Percentiles rank a stretch among this genome's conserved stretches.
phyloP scores from a whole-genome alignment of 2,113 vertebrate species.

The Hemiprocne comata region DNA sequence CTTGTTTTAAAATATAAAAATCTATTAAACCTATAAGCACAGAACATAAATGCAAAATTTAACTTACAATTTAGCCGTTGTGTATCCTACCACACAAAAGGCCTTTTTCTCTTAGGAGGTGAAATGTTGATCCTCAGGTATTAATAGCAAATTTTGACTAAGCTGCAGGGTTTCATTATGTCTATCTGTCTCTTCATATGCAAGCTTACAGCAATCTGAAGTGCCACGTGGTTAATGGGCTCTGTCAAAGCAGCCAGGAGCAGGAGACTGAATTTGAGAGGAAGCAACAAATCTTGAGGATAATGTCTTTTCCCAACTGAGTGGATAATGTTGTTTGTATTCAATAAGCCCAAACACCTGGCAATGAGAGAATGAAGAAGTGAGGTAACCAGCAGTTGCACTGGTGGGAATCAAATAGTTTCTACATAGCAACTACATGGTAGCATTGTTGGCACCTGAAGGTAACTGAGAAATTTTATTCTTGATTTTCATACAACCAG shows the following conservation, averaged over 20 bases:
- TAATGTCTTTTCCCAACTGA: neutral
- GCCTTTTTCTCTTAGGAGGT: neutral
- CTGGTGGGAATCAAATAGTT: neutral
- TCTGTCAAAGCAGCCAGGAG: neutral
- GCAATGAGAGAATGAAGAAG: neutral
- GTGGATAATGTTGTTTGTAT: neutral
- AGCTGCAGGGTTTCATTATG: neutral
- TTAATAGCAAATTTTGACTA: neutral
- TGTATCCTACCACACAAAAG: neutral
- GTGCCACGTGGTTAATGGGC: rapidly evolving
- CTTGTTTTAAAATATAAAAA: neutral
- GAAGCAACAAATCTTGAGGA: neutral
- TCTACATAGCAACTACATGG: rapidly evolving
- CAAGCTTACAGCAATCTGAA: neutral
- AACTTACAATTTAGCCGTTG: neutral
- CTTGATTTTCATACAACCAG: rapidly evolving
- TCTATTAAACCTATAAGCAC: neutral
- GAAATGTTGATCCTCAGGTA: neutral
- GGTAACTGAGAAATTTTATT: neutral
- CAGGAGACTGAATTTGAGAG: neutral
- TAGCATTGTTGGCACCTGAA: neutral
- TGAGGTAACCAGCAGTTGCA: neutral
- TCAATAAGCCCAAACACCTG: neutral
- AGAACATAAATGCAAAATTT: neutral
- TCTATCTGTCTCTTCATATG: neutral